Conservation (phyloP, 2,888 invertebrate genomes). For the Eupithecia subfuscata region DNA sequence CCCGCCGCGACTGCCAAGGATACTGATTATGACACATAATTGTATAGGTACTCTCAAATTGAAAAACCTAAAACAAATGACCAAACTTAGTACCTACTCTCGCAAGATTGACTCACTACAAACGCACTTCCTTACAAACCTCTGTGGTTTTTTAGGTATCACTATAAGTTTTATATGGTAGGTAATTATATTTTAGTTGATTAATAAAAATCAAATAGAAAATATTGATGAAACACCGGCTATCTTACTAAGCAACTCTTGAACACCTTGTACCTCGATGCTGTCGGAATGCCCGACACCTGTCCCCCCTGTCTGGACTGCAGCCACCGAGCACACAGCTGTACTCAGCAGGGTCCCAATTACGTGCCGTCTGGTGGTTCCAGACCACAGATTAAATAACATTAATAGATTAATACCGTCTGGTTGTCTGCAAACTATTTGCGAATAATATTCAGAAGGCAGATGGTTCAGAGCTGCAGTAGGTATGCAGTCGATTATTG, state of each 20-base stretch:
- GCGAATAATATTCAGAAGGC: not conserved
- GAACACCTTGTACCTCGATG: not conserved
- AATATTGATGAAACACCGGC: not conserved
- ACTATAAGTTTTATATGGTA: too few relatives aligned
- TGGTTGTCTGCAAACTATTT: not conserved
- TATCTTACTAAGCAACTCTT: not conserved
- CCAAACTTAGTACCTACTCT: too few relatives aligned
- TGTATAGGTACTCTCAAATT: not conserved
- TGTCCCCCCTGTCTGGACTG: constrained; percentile 1
- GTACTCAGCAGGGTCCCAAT: not conserved
- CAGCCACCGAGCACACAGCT: not conserved
- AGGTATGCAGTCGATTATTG: not conserved
- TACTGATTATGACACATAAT: not conserved
- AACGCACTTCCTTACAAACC: too few relatives aligned
- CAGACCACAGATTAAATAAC: not conserved
- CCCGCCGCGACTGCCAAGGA: not conserved
- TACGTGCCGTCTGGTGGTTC: not conserved
- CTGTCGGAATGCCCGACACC: not conserved
- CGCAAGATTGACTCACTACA: too few relatives aligned
- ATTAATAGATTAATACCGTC: not conserved
- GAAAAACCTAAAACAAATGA: not conserved
- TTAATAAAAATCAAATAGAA: too few relatives aligned
- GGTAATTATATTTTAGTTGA: too few relatives aligned
- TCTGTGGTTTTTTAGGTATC: too few relatives aligned
- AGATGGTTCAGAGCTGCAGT: not conserved